A percentile compares a stretch with the other conserved stretches of the same genome.
These are phyloP conservation scores for Teleopsis dalmanni DNA, from an alignment of 1,140 invertebrate genomes.

Conservation along the genomic window DNA sequence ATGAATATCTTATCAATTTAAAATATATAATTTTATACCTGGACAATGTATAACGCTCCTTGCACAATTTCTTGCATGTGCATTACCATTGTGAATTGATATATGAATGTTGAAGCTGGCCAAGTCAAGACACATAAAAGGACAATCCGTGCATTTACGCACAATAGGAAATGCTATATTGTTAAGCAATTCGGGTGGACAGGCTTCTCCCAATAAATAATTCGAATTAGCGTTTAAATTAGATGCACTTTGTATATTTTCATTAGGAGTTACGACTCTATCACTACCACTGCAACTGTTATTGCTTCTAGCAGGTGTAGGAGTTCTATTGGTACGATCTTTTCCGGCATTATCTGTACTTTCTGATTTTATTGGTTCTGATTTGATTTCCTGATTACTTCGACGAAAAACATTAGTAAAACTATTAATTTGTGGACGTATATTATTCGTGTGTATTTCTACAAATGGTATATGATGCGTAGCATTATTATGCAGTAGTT, in stretches of 20 bases:
- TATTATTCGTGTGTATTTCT: constrained; percentile 36
- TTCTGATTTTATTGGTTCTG: constrained; percentile 40
- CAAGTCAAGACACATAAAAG: constrained; percentile 9
- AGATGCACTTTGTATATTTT: neutral
- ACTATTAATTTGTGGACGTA: constrained; percentile 28
- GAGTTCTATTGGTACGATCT: constrained; percentile 31
- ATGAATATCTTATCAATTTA: neutral
- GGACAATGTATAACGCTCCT: neutral
- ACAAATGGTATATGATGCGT: constrained; percentile 36
- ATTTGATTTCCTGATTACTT: constrained; percentile 29
- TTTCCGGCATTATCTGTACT: constrained; percentile 24
- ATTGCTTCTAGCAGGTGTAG: constrained; percentile 24
- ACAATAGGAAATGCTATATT: neutral
- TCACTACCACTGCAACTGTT: neutral
- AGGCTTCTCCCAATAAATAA: neutral
- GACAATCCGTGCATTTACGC: constrained; percentile 8
- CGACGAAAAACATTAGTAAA: constrained; percentile 33
- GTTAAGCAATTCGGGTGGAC: neutral
- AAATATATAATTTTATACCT: neutral
- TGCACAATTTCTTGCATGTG: neutral
- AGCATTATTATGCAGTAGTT: too few relatives aligned
- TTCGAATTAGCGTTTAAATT: neutral
- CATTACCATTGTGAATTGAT: neutral
- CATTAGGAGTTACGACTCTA: neutral
- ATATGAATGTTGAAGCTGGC: constrained; percentile 4